Evolutionary conservation across 2,113 vertebrate species (phyloP), one percentile per base, ranked within the genome.

Genomic region (Edolisoma coerulescens): DNA sequence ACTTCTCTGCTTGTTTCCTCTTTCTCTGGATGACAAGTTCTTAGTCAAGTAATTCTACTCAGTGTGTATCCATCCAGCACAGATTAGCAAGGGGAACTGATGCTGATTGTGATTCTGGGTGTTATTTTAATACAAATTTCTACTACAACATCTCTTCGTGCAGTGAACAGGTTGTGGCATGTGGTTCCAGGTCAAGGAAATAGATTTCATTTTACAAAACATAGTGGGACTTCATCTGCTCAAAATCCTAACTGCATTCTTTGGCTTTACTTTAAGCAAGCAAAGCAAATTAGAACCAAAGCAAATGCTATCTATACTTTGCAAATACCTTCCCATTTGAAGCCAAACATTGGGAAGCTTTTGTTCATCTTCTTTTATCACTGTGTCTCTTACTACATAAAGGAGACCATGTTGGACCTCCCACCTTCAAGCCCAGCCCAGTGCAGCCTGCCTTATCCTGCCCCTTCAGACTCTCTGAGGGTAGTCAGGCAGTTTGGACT

Each of bases 201-300:
- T 42, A 45, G 81, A 87, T 96, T 89, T 65, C 6, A 33, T 71
- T 74, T 89, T 49, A 79, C 12, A 42, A 83, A 95, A 87, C 42
- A n/a, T 24, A 87, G 65, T 1, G 0, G 57, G 79, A 81, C 33
- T 69, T 81, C 78, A 83, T 77, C 73, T 89, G 71, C 61, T 44
- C 82, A 63, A 89, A 95, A 92, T 88, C 69, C 61, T 91, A 81
- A 92, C 83, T 71, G 49, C 75, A 69, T 90, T 76, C 53, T 89
- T 95, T 93, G 87, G 49, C 82, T 96, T 95, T 79, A 81, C 27
- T 77, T 84, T 68, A 93, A 88, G 57, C 49, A 91, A 83, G 74
- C 2, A 2, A 89, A 96, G 89, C 57, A 87, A 95, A 94, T 87
- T 85, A 64, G 63, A 91, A 81, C 47, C 60, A 88, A 61, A 91